Conservation (phyloP, 2,113 vertebrate genomes). For the Melospiza melodia region DNA sequence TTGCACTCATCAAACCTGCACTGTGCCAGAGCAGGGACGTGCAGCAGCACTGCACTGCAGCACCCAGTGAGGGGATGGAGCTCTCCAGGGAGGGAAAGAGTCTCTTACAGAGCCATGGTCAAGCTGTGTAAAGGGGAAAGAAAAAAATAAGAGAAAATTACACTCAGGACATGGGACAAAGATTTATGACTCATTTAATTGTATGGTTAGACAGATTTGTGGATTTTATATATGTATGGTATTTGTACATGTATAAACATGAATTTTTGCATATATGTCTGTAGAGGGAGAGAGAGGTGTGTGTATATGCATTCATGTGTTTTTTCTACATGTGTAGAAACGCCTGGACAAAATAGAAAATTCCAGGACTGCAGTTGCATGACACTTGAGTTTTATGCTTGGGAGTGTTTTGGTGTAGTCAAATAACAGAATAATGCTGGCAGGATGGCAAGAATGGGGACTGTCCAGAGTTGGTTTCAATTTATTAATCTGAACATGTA, state of each 20-base stretch:
- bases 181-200: not conserved
- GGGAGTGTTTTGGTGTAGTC: not conserved
- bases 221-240: not conserved
- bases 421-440: not conserved
- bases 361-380: not conserved
- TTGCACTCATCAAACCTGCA: not conserved
- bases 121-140: not conserved
- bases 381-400: not conserved
- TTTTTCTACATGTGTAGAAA: not conserved
- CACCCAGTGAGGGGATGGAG: not conserved
- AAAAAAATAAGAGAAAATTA: not conserved
- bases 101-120: not conserved
- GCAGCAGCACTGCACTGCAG: not conserved
- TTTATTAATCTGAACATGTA: not conserved
- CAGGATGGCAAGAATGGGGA: not conserved
- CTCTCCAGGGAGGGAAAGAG: not conserved
- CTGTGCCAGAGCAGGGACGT: not conserved
- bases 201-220: not conserved
- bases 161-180: not conserved
- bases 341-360: not conserved
- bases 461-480: not conserved
- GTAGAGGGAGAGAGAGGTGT: not conserved
- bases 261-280: not conserved
- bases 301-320: fast-evolving
- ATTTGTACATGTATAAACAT: not conserved